phyloP scores from a whole-genome alignment of 2,797 vertebrate species.

The Coilia nasus region DNA sequence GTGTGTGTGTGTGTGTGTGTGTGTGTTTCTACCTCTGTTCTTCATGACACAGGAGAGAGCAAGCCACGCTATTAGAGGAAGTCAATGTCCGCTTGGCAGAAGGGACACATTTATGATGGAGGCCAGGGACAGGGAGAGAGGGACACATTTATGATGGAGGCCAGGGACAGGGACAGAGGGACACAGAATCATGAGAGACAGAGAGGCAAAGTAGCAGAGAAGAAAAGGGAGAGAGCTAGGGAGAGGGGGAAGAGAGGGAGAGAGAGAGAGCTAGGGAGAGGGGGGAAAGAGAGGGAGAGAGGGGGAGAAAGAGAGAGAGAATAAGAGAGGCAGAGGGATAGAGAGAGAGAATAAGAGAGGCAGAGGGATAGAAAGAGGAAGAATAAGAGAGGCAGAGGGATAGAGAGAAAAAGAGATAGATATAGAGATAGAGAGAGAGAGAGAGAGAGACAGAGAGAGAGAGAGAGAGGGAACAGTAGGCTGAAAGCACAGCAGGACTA shows the following conservation, averaged over 20 bases:
- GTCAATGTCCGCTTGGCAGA: background rate
- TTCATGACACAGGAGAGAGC: background rate
- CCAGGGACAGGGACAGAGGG: background rate
- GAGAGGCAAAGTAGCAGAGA: background rate
- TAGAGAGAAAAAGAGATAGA: background rate
- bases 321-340: background rate
- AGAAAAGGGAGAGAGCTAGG: no score
- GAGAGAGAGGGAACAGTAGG: background rate
- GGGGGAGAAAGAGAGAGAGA: background rate
- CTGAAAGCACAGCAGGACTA: slow-evolving; percentile 3
- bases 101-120: background rate
- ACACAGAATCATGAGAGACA: background rate
- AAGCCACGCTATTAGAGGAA: background rate
- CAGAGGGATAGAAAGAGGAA: background rate
- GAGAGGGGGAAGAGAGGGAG: no score
- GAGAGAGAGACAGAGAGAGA: background rate
- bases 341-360: background rate
- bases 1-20: no score
- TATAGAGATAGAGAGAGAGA: background rate
- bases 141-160: background rate
- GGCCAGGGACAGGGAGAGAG: background rate
- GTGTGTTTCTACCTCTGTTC: background rate
- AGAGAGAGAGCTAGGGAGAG: no score
- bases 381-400: background rate
- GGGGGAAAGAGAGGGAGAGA: no score